A percentile compares a stretch with the other conserved stretches of the same genome.
phyloP scores from a whole-genome alignment of 1,140 invertebrate genomes.

The Drosophila persimilis region DNA sequence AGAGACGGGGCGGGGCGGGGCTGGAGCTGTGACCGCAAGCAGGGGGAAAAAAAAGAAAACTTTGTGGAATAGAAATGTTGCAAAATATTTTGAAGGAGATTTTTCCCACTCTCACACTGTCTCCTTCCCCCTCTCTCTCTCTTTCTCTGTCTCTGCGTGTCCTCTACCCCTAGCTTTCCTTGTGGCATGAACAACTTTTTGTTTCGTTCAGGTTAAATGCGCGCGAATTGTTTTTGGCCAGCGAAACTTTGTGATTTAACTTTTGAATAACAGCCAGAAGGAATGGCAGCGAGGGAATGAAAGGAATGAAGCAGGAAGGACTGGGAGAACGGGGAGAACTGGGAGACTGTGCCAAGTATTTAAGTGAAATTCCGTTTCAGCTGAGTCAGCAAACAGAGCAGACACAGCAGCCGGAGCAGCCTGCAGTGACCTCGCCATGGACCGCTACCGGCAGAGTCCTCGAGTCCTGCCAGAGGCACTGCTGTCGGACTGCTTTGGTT shows the following conservation, averaged over 20 bases:
- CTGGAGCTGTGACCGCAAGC: slow-evolving; percentile 12
- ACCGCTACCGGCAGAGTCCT: not conserved
- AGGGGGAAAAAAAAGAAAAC: slow-evolving; percentile 3
- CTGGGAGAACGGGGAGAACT: not conserved
- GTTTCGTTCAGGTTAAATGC: slow-evolving; percentile 79
- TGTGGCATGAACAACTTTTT: slow-evolving; percentile 61
- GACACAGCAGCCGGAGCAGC: not conserved
- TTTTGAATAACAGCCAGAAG: slow-evolving; percentile 67
- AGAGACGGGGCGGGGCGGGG: not conserved
- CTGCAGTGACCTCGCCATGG: slow-evolving; percentile 6
- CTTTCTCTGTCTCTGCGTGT: not conserved
- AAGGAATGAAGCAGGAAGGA: not conserved
- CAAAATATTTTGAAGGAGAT: slow-evolving; percentile 51
- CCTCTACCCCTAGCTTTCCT: not conserved
- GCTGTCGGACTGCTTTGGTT: slow-evolving; percentile 42
- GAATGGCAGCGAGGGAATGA: not conserved
- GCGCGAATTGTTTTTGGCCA: slow-evolving; percentile 77
- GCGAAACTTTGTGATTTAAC: slow-evolving; percentile 76
- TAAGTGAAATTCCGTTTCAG: slow-evolving; percentile 56
- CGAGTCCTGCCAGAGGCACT: not conserved
- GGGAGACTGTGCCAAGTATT: slow-evolving; percentile 68
- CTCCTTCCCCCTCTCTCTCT: not conserved
- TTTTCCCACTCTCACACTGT: not conserved
- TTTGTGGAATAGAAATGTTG: slow-evolving; percentile 72
- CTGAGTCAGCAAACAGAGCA: slow-evolving; percentile 36